Evolutionary conservation across 2,113 vertebrate species (phyloP), one percentile per base, ranked within the genome.

Genomic region (Gymnocephalus cernua): DNA sequence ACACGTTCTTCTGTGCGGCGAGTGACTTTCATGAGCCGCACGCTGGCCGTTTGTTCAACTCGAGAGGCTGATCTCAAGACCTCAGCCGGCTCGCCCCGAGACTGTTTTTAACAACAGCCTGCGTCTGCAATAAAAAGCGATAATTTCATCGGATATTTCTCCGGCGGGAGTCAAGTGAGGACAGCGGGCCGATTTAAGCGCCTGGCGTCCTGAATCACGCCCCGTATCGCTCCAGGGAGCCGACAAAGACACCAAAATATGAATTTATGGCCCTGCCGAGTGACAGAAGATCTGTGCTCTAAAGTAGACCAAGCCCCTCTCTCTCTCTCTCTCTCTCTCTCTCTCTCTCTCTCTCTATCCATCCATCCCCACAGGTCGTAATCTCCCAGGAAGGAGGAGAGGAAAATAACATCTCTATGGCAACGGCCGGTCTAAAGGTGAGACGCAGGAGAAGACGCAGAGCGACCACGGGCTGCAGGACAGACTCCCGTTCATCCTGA

Each of bases 351-450:
- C 32, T 6, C 4, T 32, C 32, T 4, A 32, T 32, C 35, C 35
- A 35, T 35, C 70, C 53, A 19, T 63, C 80, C 78, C 68, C 48
- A 58, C 84, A 45, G 84, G 79, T 78, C 69, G 6, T 48, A 25
- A 79, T 79, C 82, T 62, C 80, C 38, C 74, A 23, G 79, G 85
- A 54, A 79, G 86, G 63, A 84, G 69, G 84, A 79, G 78, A 72
- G 75, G 44, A 77, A 38, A 89, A 86, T 61, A 38, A 83, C 83
- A 41, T 90, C 83, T 32, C 86, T 82, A 86, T 90, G 89, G 86
- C 74, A 90, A 90, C 89, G 10, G 78, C 25, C 21, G n/a, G 59
- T 68, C 74, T 66, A 67, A 80, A 84, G 84, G 74, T 85, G 82
- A 80, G 76, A 50, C 44, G 35, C 77, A 79, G 63, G 47, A 70